These are phyloP conservation scores for Danaus melanippus DNA, from an alignment of 1,140 invertebrate genomes.

Conservation along the genomic window DNA sequence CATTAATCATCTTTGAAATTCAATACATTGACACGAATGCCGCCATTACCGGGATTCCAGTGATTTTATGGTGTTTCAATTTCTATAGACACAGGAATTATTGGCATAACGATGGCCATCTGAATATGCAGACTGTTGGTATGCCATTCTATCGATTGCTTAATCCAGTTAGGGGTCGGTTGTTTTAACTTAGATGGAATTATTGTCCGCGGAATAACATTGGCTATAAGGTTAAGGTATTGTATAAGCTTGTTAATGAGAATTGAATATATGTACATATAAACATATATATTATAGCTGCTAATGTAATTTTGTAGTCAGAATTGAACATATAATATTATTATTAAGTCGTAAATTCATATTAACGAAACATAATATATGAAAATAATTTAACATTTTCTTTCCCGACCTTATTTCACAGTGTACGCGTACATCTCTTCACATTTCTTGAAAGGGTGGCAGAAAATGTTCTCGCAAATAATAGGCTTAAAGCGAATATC, in stretches of 20 bases:
- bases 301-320: no score
- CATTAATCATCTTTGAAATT: slow-evolving; percentile 66
- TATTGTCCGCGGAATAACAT: no score
- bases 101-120: slow-evolving; percentile 57
- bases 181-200: no score
- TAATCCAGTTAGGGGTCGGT: slow-evolving; percentile 11
- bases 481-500: slow-evolving; percentile 25
- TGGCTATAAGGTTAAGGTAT: no score
- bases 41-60: slow-evolving; percentile 53
- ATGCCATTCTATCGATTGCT: slow-evolving; percentile 42
- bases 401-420: slow-evolving; percentile 56
- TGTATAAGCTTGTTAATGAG: no score
- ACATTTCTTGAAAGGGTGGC: slow-evolving; percentile 40
- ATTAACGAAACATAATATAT: slow-evolving; percentile 6
- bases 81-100: slow-evolving; percentile 50
- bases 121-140: slow-evolving; percentile 53
- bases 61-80: slow-evolving; percentile 64
- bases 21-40: slow-evolving; percentile 61
- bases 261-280: no score
- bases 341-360: not conserved
- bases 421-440: slow-evolving; percentile 45
- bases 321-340: no score
- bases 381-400: slow-evolving; percentile 29
- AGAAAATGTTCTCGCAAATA: slow-evolving; percentile 35
- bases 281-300: no score